phyloP scores from a whole-genome alignment of 2,888 invertebrate species.

The Epirrhoe alternata region DNA sequence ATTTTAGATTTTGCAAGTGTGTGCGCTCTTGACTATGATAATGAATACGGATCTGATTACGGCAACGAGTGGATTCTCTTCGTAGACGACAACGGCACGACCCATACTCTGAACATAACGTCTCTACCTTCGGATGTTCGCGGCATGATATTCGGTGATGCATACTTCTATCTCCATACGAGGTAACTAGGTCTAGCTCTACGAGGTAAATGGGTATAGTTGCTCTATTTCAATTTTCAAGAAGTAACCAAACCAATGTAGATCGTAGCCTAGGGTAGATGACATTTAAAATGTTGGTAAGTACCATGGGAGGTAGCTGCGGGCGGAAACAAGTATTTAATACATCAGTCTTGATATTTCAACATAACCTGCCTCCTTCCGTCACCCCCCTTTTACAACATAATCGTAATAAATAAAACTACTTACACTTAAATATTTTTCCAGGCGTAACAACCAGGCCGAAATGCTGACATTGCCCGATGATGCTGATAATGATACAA shows the following conservation, averaged over 20 bases:
- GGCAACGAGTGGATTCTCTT: slow-evolving; percentile 79
- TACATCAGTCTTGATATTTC: too few relatives aligned
- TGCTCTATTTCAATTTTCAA: too few relatives aligned
- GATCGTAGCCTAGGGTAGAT: too few relatives aligned
- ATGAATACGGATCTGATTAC: slow-evolving; percentile 61
- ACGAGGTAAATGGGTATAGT: too few relatives aligned
- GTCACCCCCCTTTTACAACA: too few relatives aligned
- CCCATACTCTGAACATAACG: slow-evolving; percentile 70
- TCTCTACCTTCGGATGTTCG: slow-evolving; percentile 57
- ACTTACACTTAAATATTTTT: too few relatives aligned
- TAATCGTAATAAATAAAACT: too few relatives aligned
- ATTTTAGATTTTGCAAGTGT: slow-evolving; percentile 43
- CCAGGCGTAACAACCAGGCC: slow-evolving; percentile 61
- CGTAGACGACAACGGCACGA: slow-evolving; percentile 72
- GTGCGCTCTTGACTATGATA: slow-evolving; percentile 50
- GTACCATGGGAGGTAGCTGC: too few relatives aligned
- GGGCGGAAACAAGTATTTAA: too few relatives aligned
- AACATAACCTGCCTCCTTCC: too few relatives aligned
- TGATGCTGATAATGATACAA: slow-evolving; percentile 44
- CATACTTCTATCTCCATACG: slow-evolving; percentile 78
- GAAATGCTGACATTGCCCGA: slow-evolving; percentile 61
- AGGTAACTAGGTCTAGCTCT: slow-evolving; percentile 52
- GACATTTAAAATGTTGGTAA: too few relatives aligned
- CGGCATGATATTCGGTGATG: slow-evolving; percentile 63
- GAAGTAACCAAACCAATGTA: too few relatives aligned